These are phyloP conservation scores for Ptychoptera contaminata DNA, from an alignment of 2,888 invertebrate species.

Conservation along the genomic window DNA sequence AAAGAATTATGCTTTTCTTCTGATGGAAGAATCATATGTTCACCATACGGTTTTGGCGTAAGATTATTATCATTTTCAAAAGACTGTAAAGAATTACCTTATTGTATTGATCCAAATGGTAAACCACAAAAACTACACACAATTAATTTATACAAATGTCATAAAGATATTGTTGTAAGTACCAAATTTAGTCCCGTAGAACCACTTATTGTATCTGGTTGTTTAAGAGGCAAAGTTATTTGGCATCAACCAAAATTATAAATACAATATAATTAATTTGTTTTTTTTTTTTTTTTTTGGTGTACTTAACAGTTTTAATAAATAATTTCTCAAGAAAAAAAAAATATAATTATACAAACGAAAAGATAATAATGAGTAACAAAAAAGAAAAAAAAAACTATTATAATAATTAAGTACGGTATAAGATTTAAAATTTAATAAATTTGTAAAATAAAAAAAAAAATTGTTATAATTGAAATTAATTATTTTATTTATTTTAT, in stretches of 20 bases:
- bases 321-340: too few relatives aligned
- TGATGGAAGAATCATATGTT: slow-evolving; percentile 80
- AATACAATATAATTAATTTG: too few relatives aligned
- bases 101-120: slow-evolving; percentile 38
- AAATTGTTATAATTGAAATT: too few relatives aligned
- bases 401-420: too few relatives aligned
- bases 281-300: too few relatives aligned
- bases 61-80: slow-evolving; percentile 67
- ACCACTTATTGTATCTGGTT: slow-evolving; percentile 77
- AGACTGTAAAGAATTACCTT: slow-evolving; percentile 61
- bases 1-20: slow-evolving; percentile 85
- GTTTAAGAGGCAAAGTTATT: slow-evolving; percentile 71
- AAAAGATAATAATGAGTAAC: too few relatives aligned
- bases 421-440: too few relatives aligned
- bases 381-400: too few relatives aligned
- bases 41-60: slow-evolving; percentile 76
- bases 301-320: too few relatives aligned
- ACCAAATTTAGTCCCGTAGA: slow-evolving; percentile 81
- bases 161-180: slow-evolving; percentile 71
- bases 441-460: too few relatives aligned
- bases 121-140: slow-evolving; percentile 39
- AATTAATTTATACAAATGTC: slow-evolving; percentile 50
- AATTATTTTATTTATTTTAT: too few relatives aligned
- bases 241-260: slow-evolving; percentile 62
- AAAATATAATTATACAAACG: too few relatives aligned